These are phyloP conservation scores for Crotophaga sulcirostris DNA, from an alignment of 2,113 vertebrate genomes.

Conservation along the genomic window DNA sequence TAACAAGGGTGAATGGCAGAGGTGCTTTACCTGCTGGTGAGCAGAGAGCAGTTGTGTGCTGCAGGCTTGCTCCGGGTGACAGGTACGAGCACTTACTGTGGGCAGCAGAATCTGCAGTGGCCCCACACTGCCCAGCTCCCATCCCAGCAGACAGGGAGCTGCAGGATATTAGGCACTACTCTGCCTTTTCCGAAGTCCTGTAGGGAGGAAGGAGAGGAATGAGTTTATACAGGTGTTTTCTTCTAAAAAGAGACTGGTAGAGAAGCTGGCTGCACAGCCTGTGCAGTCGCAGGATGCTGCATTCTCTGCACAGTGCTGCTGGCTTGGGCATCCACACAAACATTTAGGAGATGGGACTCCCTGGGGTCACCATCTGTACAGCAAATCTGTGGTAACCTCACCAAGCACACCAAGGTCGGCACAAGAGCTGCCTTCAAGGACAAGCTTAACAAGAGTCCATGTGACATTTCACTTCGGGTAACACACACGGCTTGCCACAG, in stretches of 20 bases:
- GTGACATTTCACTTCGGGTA: not conserved
- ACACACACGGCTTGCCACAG: not conserved
- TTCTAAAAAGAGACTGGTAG: not conserved
- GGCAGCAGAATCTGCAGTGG: not conserved
- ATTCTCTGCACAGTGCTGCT: not conserved
- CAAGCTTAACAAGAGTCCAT: not conserved
- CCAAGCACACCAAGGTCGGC: not conserved
- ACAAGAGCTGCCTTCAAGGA: not conserved
- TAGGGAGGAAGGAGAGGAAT: not conserved
- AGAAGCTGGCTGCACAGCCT: not conserved
- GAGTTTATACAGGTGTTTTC: not conserved
- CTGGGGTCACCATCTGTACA: not conserved
- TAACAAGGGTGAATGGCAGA: not conserved
- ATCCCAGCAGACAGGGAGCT: not conserved
- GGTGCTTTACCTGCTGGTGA: not conserved
- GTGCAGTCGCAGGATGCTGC: not conserved
- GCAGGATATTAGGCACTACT: not conserved
- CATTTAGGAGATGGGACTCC: not conserved
- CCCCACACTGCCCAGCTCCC: not conserved
- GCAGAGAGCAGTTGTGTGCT: not conserved
- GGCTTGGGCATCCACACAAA: not conserved
- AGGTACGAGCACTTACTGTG: not conserved
- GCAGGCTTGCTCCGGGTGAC: fast-evolving
- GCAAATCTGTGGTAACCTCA: not conserved
- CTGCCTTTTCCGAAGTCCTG: not conserved